phyloP scores from a whole-genome alignment of 2,113 vertebrate species.

The Dryoscopus gambensis region DNA sequence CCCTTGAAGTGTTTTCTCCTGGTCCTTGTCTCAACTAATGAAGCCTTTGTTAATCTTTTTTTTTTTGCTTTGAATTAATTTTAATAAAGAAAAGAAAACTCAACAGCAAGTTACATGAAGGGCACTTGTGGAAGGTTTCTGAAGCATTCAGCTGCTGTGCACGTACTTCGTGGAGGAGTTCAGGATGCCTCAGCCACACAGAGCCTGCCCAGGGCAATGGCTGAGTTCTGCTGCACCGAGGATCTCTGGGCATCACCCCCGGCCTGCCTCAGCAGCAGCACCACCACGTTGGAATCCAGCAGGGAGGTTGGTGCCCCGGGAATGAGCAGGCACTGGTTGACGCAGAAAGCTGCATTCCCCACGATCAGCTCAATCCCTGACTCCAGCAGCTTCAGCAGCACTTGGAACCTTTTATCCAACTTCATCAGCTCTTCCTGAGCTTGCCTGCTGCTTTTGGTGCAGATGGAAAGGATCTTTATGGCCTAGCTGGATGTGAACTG shows the following conservation, averaged over 20 bases:
- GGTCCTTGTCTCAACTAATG: not conserved
- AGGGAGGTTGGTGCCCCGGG: constrained; percentile 68
- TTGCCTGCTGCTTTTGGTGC: constrained; percentile 69
- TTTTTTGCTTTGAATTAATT: not conserved
- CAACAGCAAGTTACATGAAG: not conserved
- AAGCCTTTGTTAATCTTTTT: too few species aligned
- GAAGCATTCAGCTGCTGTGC: not conserved
- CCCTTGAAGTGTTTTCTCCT: not conserved
- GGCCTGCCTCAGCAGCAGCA: constrained; percentile 70
- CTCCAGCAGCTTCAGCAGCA: constrained; percentile 74
- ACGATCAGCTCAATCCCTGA: constrained; percentile 70
- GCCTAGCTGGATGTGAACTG: constrained; percentile 73
- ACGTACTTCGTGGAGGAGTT: constrained; percentile 77
- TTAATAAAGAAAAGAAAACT: not conserved
- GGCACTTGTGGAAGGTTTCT: not conserved
- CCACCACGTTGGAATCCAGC: constrained; percentile 77
- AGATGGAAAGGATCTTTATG: constrained; percentile 79
- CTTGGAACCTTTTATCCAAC: constrained; percentile 79
- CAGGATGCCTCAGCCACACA: constrained; percentile 85
- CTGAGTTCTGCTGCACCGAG: constrained; percentile 80
- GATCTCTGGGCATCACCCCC: constrained; percentile 55
- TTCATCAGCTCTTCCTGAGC: constrained; percentile 79
- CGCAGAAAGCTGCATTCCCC: constrained; percentile 86
- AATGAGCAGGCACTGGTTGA: constrained; percentile 82
- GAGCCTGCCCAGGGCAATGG: constrained; percentile 86